Conservation (phyloP, 2,113 vertebrate genomes). For the Oreotrochilus melanogaster region DNA sequence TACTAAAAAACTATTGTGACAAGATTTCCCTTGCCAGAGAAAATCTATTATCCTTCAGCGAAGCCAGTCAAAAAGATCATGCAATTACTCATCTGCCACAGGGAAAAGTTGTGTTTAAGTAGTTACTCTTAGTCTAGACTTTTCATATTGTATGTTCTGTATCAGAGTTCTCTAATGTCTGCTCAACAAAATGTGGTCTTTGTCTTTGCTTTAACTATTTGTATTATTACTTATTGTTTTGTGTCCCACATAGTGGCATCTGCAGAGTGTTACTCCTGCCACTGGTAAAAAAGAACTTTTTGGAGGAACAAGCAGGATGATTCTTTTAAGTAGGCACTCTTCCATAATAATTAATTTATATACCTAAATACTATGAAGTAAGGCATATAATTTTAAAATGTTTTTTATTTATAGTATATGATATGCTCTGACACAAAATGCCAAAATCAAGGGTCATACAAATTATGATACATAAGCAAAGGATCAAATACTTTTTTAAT, state of each 20-base stretch:
- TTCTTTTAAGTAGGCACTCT: background rate
- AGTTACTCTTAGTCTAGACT: background rate
- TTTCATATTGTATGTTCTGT: background rate
- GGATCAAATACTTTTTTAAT: background rate
- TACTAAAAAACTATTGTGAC: background rate
- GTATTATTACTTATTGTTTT: background rate
- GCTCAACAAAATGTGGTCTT: accelerated
- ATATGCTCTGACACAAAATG: background rate
- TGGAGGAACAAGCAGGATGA: background rate
- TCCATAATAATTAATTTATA: background rate
- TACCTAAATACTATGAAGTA: background rate
- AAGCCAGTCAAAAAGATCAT: background rate
- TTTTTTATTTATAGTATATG: background rate
- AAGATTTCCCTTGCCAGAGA: background rate
- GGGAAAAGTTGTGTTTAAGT: background rate
- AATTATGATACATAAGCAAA: background rate
- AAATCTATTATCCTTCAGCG: background rate
- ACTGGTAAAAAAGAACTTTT: background rate
- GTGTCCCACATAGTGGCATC: background rate
- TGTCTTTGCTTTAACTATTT: background rate
- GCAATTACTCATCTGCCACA: background rate
- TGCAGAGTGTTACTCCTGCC: background rate
- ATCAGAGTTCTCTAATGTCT: background rate
- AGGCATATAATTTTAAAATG: background rate
- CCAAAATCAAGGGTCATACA: background rate